Base-by-base conservation (phyloP, 2,113 vertebrate species). In the Sander lucioperca region DNA sequence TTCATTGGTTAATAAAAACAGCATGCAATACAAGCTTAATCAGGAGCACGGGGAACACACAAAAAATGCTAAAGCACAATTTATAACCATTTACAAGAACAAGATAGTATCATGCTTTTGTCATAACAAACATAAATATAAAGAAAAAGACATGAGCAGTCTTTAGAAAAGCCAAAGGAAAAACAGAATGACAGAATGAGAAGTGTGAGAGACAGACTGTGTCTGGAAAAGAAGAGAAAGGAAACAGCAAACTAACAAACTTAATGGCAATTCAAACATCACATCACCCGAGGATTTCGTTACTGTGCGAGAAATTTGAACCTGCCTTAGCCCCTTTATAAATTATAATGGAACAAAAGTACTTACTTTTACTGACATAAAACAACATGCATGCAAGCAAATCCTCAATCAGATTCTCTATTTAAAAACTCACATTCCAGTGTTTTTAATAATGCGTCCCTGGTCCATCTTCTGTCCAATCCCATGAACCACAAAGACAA, bases 391-490 rank as follows among this genome's bases (percentile, higher is more conserved):
- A 61, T 5, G 57, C 36, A 53, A 3, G 15, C 25, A 67, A 48
- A 39, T 43, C 30, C 1, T 43, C 8, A 57, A 27, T 58, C 23
- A 27, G 59, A 62, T 15, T 0, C 25, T 50, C 1, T n/a, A 3
- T 39, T 23, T 50, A 4, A 58, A 50, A 53, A 64, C 98, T 99
- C 93, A 99, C 98, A 98, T 98, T 91, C 96, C 97, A 43, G 98
- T 99, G 90, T 99, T 99, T 95, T 98, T 99, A 85, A 99, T 99
- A 85, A 99, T 99, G 91, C 98, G 97, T 25, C 97, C 97, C 94
- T 99, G 97, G 94, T 99, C 98, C 98, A 99, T 99, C 92, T 99
- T 99, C 96, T 99, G 98, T 62, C 98, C 98, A 76, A 99, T 99
- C 19, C 98, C 98, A 87, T 99, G 98, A n/a, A 99, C 97, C 69